Base-by-base conservation (phyloP, 2,797 vertebrate genomes). In the Cynodonichthys magdalenae region DNA sequence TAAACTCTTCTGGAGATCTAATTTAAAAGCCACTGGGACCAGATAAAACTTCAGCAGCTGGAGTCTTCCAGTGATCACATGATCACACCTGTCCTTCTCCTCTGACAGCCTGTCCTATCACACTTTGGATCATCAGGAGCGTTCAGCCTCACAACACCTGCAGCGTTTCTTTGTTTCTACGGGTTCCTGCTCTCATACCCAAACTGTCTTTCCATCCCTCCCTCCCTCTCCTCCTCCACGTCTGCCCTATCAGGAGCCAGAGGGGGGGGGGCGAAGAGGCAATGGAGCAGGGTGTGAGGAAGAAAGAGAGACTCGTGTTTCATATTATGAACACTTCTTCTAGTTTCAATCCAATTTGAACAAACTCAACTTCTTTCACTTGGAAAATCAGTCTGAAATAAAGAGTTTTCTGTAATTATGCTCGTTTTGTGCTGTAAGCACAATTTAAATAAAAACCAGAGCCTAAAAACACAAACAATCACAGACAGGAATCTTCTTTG, bases 231-330 rank as follows among this genome's bases (percentile, higher is more conserved):
- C 77, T 71, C 75, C 55, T 85, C 83, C 77, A 83, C 85, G 83
- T 72, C 84, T 82, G 80, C 69, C 86, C 85, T 84, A 88, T 87
- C 84, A 65, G 72, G 75, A 79, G 75, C 53, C 81, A 36, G 80
- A 59, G 75, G 74, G 62, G 70, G 76, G 68, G 75, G 79, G 77
- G 63, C 68, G 75, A n/a, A n/a, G 68, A 77, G 79, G 78, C 27
- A 47, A 64, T 54, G 63, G 65, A 68, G 68, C 15, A 45, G 60
- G 57, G 75, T 48, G 75, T 58, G 72, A 63, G 44, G 48, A 65
- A 66, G 70, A 31, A 77, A 82, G 84, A 78, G 83, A 46, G 53
- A 59, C 55, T 61, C 3, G 0, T 59, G 51, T 52, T 74, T 69
- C 71, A 31, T 57, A 51, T 12, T 9, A 54, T 74, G 49, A 69